Evolutionary conservation across 2,888 invertebrate species (phyloP), one percentile per base, ranked within the genome.

Genomic region (Aricia artaxerxes): DNA sequence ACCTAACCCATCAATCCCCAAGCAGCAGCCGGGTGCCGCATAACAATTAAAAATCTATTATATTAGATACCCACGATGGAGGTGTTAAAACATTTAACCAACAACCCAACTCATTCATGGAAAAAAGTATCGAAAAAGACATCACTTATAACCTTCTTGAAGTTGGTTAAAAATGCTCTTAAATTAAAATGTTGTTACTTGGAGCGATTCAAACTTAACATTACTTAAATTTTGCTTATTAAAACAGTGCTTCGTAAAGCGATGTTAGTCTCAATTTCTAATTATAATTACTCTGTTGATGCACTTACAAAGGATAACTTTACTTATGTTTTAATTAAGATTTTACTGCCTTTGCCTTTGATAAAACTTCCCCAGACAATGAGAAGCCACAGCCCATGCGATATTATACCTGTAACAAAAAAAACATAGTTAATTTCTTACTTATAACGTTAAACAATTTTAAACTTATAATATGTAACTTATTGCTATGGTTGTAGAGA

Each of bases 401-500:
- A 77, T 69, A 78, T n/a, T 35, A 78, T 82, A 82, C 82, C 82
- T 82, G 81, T 4, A 82, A 82, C 81, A 82, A 82, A 78, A 31
- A 79, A 73, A 73, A 40, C 16, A 49, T 53, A 5, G 64, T 81
- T 75, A 78, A 73, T 78, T 44, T 78, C 57, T 78, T 38, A 53
- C 38, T 78, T 64, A 38, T 57, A 57, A 57, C 6, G 16, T 53
- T 35, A 76, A 76, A 76, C 38, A 53, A 35, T 76, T 57, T 44
- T 16, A 44, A 24, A 44, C 11, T 4, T 13, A 53, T 75, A 31
- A 11, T 31, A 64, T 64, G 64, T 31, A 13, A 31, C 64, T 1
- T 31, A 11, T 49, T 49, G 9, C 49, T 49, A 49, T 9, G 9
- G 9, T 49, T 9, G 13, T 53, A 16, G 4, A 4, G 13, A 53